A percentile compares a stretch with the other conserved stretches of the same genome.
phyloP scores from a whole-genome alignment of 2,888 invertebrate species.

The Lasioglossum oenotherae region DNA sequence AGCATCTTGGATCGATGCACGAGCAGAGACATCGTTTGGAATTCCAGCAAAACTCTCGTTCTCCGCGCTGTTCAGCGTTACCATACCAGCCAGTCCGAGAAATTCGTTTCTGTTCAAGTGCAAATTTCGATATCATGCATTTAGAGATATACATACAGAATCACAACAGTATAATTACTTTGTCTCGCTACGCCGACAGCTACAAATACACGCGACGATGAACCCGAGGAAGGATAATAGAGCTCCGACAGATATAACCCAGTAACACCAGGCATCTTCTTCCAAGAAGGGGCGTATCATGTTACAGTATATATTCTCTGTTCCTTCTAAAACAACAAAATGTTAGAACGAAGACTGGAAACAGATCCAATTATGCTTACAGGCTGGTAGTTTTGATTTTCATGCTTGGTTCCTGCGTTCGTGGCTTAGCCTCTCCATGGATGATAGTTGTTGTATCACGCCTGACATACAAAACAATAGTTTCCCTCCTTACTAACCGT shows the following conservation, averaged over 20 bases:
- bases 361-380: slow-evolving; percentile 46
- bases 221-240: slow-evolving; percentile 85
- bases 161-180: slow-evolving; percentile 86
- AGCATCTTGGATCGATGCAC: slow-evolving; percentile 77
- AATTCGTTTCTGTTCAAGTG: slow-evolving; percentile 87
- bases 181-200: slow-evolving; percentile 90
- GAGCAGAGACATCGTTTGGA: slow-evolving; percentile 74
- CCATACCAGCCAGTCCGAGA: slow-evolving; percentile 90
- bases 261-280: slow-evolving; percentile 82
- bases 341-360: background rate
- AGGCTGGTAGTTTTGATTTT: background rate
- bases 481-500: background rate
- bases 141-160: background rate
- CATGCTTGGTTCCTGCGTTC: background rate
- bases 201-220: slow-evolving; percentile 90
- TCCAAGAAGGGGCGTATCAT: slow-evolving; percentile 78
- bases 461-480: background rate
- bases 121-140: background rate
- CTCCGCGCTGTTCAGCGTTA: slow-evolving; percentile 90
- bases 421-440: background rate
- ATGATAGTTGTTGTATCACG: background rate
- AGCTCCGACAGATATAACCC: slow-evolving; percentile 81
- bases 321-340: slow-evolving; percentile 2
- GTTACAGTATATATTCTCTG: slow-evolving; percentile 55
- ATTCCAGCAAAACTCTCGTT: slow-evolving; percentile 80